Conservation (phyloP, 1,140 invertebrate genomes). For the Pteromalus puparum region DNA sequence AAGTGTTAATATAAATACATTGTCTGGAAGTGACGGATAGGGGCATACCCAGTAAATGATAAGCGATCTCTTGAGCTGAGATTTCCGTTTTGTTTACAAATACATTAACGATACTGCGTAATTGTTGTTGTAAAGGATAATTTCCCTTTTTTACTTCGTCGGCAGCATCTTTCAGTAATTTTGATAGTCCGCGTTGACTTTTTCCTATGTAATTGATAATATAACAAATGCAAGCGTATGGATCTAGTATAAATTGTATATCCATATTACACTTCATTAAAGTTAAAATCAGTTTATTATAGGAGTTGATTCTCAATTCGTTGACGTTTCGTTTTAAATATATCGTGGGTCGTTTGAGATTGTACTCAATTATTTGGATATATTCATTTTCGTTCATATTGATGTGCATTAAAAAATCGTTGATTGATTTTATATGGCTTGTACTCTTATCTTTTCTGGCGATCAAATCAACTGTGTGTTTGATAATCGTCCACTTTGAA, state of each 20-base stretch:
- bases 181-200: conserved; percentile 34
- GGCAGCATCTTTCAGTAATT: conserved; percentile 32
- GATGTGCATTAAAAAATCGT: background rate
- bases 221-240: conserved; percentile 25
- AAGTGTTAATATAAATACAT: conserved; percentile 37
- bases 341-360: conserved; percentile 39
- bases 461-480: background rate
- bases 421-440: background rate
- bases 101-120: conserved; percentile 29
- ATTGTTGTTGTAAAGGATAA: conserved; percentile 38
- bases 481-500: background rate
- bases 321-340: conserved; percentile 41
- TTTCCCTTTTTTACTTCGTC: conserved; percentile 33
- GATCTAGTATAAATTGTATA: conserved; percentile 42
- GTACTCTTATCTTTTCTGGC: background rate
- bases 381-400: conserved; percentile 7
- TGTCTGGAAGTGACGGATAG: conserved; percentile 20
- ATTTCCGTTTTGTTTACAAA: too few relatives aligned
- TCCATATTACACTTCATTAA: conserved; percentile 48
- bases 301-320: conserved; percentile 46
- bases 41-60: background rate
- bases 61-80: too few relatives aligned
- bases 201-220: conserved; percentile 31
- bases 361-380: background rate
- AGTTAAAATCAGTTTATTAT: conserved; percentile 49